Base-by-base conservation (phyloP, 2,113 vertebrate species). In the Carlito syrichta region DNA sequence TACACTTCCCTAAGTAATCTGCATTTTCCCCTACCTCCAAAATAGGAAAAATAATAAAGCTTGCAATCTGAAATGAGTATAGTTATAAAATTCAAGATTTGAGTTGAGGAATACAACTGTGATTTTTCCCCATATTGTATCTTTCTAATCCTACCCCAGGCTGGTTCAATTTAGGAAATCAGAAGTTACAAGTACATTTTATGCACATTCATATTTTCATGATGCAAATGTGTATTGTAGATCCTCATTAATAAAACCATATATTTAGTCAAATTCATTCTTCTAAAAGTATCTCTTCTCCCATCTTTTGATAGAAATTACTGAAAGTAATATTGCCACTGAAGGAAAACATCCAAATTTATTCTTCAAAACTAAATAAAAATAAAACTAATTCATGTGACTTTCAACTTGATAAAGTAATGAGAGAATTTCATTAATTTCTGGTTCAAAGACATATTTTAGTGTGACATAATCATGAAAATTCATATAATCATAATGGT, bases 341-440 rank as follows among this genome's bases (percentile, higher is more conserved):
- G 79, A 97, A 84, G 32, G 60, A 96, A 90, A 92, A 8, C 54
- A 88, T 82, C 25, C 63, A 89, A 52, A 91, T 91, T 88, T 91
- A 91, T 94, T 93, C 71, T 71, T 93, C 43, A 92, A 73, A 73
- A 48, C 48, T 90, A 92, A 87, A 66, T 12, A 71, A 38, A 93
- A 96, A 94, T 92, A 94, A 94, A 90, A 94, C 4, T 48, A 91
- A 82, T 82, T 87, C 81, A 91, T 83, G 77, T 84, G 66, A 76
- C 35, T 85, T 91, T 82, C 14, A 89, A 94, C 58, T 71, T 35
- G 63, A 89, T 40, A 60, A 76, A 90, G 56, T 20, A 90, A 95
- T 50, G 8, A 82, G 45, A 86, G 43, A 25, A 54, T 96, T 95
- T 90, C 40, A 86, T 96, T 86, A 94, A 86, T 92, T 95, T 96